phyloP scores from a whole-genome alignment of 1,140 invertebrate species.

The Akabosia matsudoensis region DNA sequence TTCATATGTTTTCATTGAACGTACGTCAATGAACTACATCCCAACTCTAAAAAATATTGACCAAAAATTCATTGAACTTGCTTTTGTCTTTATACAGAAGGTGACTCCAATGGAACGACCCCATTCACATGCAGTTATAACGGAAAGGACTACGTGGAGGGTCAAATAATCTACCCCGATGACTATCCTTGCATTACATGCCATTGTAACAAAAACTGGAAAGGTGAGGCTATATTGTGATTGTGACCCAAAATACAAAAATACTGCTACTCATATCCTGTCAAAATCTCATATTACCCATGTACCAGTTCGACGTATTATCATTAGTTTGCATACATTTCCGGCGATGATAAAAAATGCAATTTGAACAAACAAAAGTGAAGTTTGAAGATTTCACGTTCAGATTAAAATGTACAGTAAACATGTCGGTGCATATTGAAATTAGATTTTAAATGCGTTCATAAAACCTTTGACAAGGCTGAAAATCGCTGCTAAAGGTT shows the following conservation, averaged over 20 bases:
- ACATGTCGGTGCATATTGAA: too few relatives aligned
- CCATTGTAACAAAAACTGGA: conserved; percentile 51
- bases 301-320: too few relatives aligned
- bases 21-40: not conserved
- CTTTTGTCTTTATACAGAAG: not conserved
- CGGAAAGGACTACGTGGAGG: conserved; percentile 54
- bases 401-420: too few relatives aligned
- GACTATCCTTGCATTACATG: conserved; percentile 54
- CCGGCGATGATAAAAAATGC: too few relatives aligned
- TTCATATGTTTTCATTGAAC: not conserved
- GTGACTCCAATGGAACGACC: not conserved
- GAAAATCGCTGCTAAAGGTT: too few relatives aligned
- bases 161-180: conserved; percentile 55
- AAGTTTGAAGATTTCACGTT: too few relatives aligned
- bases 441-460: too few relatives aligned
- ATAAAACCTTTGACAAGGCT: too few relatives aligned
- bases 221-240: conserved; percentile 44
- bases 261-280: too few relatives aligned
- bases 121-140: conserved; percentile 52
- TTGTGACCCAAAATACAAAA: not conserved
- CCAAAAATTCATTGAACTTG: conserved; percentile 13
- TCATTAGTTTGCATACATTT: too few relatives aligned
- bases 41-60: not conserved
- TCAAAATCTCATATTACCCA: too few relatives aligned
- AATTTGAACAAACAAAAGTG: too few relatives aligned